Conservation (phyloP, 37 sponge, comb jelly and placozoan genomes). For the Eunapius fragilis region DNA sequence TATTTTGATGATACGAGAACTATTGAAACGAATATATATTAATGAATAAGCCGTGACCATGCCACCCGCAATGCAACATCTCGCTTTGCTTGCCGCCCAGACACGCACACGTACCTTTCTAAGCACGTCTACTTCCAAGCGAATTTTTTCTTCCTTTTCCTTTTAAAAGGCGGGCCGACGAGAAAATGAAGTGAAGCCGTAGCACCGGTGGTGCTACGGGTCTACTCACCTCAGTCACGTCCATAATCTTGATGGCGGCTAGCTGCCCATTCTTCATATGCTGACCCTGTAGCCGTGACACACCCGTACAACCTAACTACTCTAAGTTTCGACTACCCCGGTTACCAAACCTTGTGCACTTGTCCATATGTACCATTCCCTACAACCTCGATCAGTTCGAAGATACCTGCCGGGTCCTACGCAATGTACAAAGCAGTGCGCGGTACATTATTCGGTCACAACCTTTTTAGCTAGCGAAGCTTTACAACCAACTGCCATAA, state of each 20-base stretch:
- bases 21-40: slow-evolving; percentile 19
- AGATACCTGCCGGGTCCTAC: slow-evolving; percentile 38
- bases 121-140: slow-evolving; percentile 92
- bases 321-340: neutral
- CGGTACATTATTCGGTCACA: no score
- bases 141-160: slow-evolving; percentile 98
- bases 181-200: neutral
- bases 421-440: neutral
- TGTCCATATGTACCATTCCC: slow-evolving; percentile 98
- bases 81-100: neutral
- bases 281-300: slow-evolving; percentile 36
- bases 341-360: slow-evolving; percentile 81
- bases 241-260: slow-evolving; percentile 98
- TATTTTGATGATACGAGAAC: slow-evolving; percentile 94
- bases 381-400: slow-evolving; percentile 93
- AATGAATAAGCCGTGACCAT: neutral
- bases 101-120: slow-evolving; percentile 68
- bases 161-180: neutral
- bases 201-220: neutral
- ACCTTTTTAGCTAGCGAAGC: no score
- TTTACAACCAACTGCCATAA: no score
- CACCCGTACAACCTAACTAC: neutral
- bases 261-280: slow-evolving; percentile 86
- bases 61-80: neutral
- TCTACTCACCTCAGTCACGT: slow-evolving; percentile 86